Conservation (phyloP, 2,888 invertebrate genomes). For the Sinhomidia bicolor region DNA sequence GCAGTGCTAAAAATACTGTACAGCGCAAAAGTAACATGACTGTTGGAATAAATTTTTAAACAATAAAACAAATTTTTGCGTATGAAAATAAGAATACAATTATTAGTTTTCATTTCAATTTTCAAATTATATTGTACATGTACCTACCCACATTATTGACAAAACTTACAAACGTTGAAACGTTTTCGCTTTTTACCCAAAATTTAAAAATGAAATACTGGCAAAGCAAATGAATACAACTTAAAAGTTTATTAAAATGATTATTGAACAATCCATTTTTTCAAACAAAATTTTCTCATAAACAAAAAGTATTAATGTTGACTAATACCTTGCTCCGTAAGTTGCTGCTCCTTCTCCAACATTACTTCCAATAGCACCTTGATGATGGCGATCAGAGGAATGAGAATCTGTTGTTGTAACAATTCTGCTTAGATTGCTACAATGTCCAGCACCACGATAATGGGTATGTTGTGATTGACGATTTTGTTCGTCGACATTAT, state of each 20-base stretch:
- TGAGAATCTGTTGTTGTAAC: constrained; percentile 15
- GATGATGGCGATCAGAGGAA: constrained; percentile 31
- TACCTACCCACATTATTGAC: neutral
- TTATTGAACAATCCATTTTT: neutral
- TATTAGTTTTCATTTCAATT: too few species aligned
- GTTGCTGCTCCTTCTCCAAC: constrained; percentile 13
- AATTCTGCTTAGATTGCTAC: constrained; percentile 17
- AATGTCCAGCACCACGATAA: constrained; percentile 63
- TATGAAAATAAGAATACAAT: too few species aligned
- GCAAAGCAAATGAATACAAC: constrained; percentile 32
- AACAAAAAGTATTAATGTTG: neutral
- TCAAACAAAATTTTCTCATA: neutral
- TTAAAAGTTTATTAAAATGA: neutral
- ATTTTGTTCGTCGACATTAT: constrained; percentile 18
- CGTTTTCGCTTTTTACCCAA: neutral
- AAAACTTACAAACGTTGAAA: neutral
- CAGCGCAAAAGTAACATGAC: too few species aligned
- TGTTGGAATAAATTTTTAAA: too few species aligned
- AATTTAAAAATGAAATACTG: neutral
- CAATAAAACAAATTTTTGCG: too few species aligned
- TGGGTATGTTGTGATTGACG: constrained; percentile 4
- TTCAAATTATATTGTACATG: too few species aligned
- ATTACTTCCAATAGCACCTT: constrained; percentile 58
- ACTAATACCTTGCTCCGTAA: constrained; percentile 49
- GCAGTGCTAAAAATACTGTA: too few species aligned